These are phyloP conservation scores for Tetragonula carbonaria DNA, from an alignment of 2,888 invertebrate species.

Conservation along the genomic window DNA sequence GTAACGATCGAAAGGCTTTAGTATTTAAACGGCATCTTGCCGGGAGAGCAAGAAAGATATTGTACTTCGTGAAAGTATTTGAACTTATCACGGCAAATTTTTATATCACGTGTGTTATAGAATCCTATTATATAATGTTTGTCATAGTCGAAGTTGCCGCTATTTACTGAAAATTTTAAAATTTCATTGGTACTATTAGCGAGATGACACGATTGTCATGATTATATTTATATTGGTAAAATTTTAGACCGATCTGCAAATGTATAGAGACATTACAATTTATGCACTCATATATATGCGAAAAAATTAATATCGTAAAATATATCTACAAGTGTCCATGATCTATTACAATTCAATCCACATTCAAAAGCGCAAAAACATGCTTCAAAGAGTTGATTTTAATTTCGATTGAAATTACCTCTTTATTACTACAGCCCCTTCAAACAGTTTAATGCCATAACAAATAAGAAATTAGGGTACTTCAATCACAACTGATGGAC, in stretches of 20 bases:
- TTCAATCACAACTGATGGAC: neutral
- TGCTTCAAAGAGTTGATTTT: too few relatives aligned
- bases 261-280: neutral
- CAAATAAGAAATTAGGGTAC: neutral
- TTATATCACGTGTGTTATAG: neutral
- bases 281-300: too few relatives aligned
- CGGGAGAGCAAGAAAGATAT: neutral
- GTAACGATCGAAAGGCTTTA: constrained; percentile 2
- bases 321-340: too few relatives aligned
- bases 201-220: neutral
- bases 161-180: neutral
- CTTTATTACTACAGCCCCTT: neutral
- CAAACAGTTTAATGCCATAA: neutral
- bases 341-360: too few relatives aligned
- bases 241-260: neutral
- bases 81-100: neutral
- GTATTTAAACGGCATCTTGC: neutral
- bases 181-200: neutral
- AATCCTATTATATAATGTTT: neutral
- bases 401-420: neutral
- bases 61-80: too few relatives aligned
- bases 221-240: neutral
- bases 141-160: too few relatives aligned
- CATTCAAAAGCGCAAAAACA: too few relatives aligned
- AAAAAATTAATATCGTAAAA: too few relatives aligned